Base-by-base conservation (phyloP, 2,888 invertebrate species). In the Sesamia inferens region DNA sequence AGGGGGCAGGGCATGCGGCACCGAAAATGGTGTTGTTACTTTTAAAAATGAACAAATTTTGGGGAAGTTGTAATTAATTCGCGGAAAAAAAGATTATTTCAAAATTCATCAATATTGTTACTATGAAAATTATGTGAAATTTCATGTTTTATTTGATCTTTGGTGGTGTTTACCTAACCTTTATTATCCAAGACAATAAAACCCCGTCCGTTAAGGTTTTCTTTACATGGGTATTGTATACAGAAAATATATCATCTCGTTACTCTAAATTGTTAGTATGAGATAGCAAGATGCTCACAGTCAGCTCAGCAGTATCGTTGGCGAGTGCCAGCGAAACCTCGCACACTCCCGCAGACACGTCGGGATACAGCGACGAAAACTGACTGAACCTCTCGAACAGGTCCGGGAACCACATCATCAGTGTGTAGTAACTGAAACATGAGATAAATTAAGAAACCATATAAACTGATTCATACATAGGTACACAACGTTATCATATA, bases 371-470 rank as follows among this genome's bases (percentile, higher is more conserved):
- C 8, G 91, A 89, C 19, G 95, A 92, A 89, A 94, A 97, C 91
- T 96, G 95, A 69, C 96, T 96, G 92, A 97, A 97, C 79, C 97
- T 90, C 92, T 97, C 97, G 90, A 97, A 97, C 76, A 97, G 94
- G 87, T 97, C 97, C 62, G 97, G 97, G 91, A 97, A 97, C 97
- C 97, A 97, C 97, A 97, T 97, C 94, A 97, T 96, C 80, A 97
- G 89, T 0, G 97, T 97, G 90, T 97, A 97, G 90, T 97, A 97
- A 85, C 97, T 97, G 73, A 5, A 76, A 79, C 0, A 61, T 59
- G 11, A 55, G 1, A 47, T 22, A 4, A 2, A 19, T 24, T 1
- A 24, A 5, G 5, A 31, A 31, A 19, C 31, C 5, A 5, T 31
- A 31, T 11, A 19, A 58, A 31, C 11, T 14, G 55, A 22, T 22